Evolutionary conservation across 1,140 invertebrate species (phyloP).

Genomic region (Epicauta chinensis): DNA sequence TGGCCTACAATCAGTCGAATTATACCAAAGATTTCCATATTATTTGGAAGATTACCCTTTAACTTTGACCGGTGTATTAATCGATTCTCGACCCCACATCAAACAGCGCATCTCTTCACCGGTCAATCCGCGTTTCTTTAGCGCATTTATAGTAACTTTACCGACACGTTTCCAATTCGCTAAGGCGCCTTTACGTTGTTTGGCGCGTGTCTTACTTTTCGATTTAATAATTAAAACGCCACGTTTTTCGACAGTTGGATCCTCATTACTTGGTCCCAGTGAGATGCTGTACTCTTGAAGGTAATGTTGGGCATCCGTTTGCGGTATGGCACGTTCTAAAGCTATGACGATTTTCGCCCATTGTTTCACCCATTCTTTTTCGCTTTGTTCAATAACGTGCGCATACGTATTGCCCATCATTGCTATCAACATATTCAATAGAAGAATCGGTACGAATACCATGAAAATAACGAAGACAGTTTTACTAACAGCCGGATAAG

Average conservation of each 20-base stretch:
- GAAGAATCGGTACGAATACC: conserved; percentile 92
- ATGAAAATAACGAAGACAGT: conserved; percentile 95
- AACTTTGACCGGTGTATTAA: conserved; percentile 74
- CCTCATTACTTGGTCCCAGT: conserved; percentile 66
- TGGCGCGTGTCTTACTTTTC: conserved; percentile 91
- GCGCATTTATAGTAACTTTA: conserved; percentile 76
- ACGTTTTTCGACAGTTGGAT: conserved; percentile 72
- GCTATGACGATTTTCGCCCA: conserved; percentile 98
- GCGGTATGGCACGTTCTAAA: conserved; percentile 84
- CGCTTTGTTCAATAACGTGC: conserved; percentile 94
- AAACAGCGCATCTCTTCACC: conserved; percentile 77
- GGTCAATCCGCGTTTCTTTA: conserved; percentile 75
- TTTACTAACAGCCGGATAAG: conserved; percentile 87
- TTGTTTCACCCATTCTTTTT: conserved; percentile 99
- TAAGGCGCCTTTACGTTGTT: conserved; percentile 93
- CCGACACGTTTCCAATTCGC: conserved; percentile 94
- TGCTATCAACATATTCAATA: conserved; percentile 97
- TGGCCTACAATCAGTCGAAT: too few species aligned
- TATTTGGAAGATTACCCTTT: conserved; percentile 34
- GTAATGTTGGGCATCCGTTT: conserved; percentile 81
- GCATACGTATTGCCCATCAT: conserved; percentile 99
- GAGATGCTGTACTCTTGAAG: conserved; percentile 94
- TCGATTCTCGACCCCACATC: conserved; percentile 84
- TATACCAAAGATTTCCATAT: too few species aligned
- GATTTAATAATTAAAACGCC: conserved; percentile 98